Evolutionary conservation across 1,140 invertebrate species (phyloP).

Genomic region (Conus betulinus): DNA sequence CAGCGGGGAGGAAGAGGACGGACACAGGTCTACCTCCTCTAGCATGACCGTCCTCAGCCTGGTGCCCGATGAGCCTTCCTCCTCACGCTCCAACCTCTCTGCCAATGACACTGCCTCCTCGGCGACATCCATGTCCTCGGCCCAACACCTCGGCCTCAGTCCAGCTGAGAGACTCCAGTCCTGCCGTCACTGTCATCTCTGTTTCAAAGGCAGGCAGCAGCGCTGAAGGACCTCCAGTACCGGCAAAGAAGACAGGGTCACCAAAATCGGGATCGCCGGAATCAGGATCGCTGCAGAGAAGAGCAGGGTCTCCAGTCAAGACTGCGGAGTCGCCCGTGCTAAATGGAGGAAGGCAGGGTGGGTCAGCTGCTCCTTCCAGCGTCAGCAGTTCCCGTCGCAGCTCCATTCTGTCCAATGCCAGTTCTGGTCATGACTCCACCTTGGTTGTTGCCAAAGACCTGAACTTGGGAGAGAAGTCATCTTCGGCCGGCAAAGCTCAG

Average conservation of each 20-base stretch:
- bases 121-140: background rate
- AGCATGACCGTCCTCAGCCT: background rate
- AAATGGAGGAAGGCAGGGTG: background rate
- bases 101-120: background rate
- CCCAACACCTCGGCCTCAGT: background rate
- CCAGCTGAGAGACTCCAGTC: background rate
- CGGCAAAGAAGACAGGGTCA: constrained; percentile 29
- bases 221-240: background rate
- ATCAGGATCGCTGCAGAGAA: background rate
- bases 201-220: constrained; percentile 33
- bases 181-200: constrained; percentile 63
- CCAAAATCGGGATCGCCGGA: background rate
- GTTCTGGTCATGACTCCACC: constrained; percentile 18
- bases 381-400: constrained; percentile 42
- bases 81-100: background rate
- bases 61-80: background rate
- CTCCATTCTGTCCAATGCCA: constrained; percentile 45
- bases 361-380: constrained; percentile 49
- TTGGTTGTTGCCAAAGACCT: background rate
- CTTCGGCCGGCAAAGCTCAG: background rate
- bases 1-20: constrained; percentile 51
- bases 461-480: background rate
- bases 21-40: background rate
- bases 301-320: background rate
- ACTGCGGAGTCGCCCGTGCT: background rate